Conservation (phyloP, 2,888 invertebrate genomes). For the Philereme transversata region DNA sequence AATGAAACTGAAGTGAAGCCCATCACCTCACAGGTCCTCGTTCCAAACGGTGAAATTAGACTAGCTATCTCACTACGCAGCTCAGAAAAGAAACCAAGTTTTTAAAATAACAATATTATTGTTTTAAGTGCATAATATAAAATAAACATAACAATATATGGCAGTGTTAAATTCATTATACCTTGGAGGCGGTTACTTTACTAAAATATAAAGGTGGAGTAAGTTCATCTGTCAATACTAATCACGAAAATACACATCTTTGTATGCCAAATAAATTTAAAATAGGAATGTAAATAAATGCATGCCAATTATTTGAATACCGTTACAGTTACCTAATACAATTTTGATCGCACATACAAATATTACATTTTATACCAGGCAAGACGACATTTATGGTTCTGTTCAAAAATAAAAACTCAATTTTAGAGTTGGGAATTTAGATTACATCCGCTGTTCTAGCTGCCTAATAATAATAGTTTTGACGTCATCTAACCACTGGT, state of each 20-base stretch:
- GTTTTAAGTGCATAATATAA: conserved; percentile 19
- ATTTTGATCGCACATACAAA: too few relatives aligned
- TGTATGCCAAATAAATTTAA: too few relatives aligned
- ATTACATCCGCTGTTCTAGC: conserved; percentile 51
- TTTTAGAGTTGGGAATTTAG: background rate
- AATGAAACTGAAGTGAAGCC: conserved; percentile 76
- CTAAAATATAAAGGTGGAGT: too few relatives aligned
- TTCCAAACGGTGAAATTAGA: conserved; percentile 79
- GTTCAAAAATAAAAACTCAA: too few relatives aligned
- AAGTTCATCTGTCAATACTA: too few relatives aligned
- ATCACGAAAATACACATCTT: too few relatives aligned
- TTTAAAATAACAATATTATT: conserved; percentile 18
- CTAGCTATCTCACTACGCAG: conserved; percentile 49
- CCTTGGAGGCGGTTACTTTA: background rate
- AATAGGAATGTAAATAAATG: too few relatives aligned
- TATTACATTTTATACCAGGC: background rate
- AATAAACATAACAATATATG: conserved; percentile 17
- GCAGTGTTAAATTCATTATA: conserved; percentile 21
- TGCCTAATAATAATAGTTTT: conserved; percentile 73
- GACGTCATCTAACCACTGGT: conserved; percentile 83
- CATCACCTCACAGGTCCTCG: conserved; percentile 82
- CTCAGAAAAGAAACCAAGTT: conserved; percentile 18
- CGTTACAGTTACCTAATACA: too few relatives aligned
- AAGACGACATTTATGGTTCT: too few relatives aligned
- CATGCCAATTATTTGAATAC: too few relatives aligned